Base-by-base conservation (phyloP, 2,797 vertebrate species). In the Sciurus carolinensis region DNA sequence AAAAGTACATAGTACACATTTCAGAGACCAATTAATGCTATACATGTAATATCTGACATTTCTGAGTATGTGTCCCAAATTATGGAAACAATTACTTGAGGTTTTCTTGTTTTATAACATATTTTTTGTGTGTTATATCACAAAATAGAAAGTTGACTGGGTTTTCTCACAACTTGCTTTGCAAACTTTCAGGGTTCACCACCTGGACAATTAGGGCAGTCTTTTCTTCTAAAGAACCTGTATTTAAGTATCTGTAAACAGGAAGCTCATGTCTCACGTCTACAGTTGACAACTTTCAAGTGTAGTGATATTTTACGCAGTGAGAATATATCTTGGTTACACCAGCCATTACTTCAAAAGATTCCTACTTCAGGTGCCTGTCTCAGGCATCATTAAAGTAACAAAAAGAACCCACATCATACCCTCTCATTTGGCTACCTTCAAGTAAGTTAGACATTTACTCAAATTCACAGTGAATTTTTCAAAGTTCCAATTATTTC, bases 81-180 rank as follows among this genome's bases (percentile, higher is more conserved):
- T 73, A 71, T 1, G 6, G 22, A 80, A 81, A 94, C 9, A 77
- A 59, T 57, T 28, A 64, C 3, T 54, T 79, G 11, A 33, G 17
- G 54, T 54, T 72, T 44, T 8, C 36, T 36, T 47, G 20, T 73
- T 84, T 84, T 75, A 57, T 57, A 57, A 22, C 54, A 57, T 77
- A 75, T 94, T 73, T 42, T 39, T 47, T 86, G 8, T 17, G 33
- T 33, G 59, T 22, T 62, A 86, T 52, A n/a, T 77, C 28, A 95
- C 20, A 44, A 86, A 82, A 15, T 33, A 95, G 82, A 91, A 97
- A 80, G 26, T 12, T 69, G 2, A 66, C 7, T 75, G 91, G 59
- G 18, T 93, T 94, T 82, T 71, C 73, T 92, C 22, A 67, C 39
- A 84, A 93, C 4, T 89, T 59, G 22, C 26, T 93, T 94, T 86